Percentiles rank a stretch among this genome's conserved stretches.
These are phyloP conservation scores for Caenorhabditis sp. DNA, from an alignment of 2,888 invertebrate genomes.

Conservation along the genomic window DNA sequence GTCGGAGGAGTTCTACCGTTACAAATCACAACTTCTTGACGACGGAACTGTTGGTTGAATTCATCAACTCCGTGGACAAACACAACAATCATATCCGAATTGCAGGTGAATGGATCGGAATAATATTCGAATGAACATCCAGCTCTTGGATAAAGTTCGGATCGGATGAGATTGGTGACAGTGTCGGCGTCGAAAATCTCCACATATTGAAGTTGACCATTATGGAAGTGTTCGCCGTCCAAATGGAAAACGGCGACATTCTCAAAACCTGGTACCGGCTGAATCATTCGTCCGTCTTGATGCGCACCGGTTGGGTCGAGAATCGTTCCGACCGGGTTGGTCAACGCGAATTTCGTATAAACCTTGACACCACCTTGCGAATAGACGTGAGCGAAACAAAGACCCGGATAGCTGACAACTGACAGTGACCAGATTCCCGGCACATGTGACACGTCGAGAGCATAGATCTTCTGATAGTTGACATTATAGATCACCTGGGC, in stretches of 20 bases:
- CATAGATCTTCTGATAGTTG: slow-evolving; percentile 37
- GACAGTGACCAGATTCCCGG: slow-evolving; percentile 36
- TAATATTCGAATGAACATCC: slow-evolving; percentile 55
- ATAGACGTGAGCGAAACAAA: slow-evolving; percentile 53
- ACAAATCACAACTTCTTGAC: slow-evolving; percentile 42
- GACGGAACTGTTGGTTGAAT: slow-evolving; percentile 45
- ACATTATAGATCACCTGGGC: slow-evolving; percentile 24
- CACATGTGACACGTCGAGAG: slow-evolving; percentile 32
- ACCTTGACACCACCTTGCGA: slow-evolving; percentile 52
- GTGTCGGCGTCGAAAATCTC: slow-evolving; percentile 46
- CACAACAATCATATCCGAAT: slow-evolving; percentile 45
- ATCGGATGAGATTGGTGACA: slow-evolving; percentile 37
- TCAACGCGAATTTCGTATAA: slow-evolving; percentile 44
- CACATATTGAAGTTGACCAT: slow-evolving; percentile 44
- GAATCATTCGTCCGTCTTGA: slow-evolving; percentile 31
- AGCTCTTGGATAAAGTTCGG: slow-evolving; percentile 46
- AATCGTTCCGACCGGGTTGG: slow-evolving; percentile 24
- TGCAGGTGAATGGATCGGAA: slow-evolving; percentile 57
- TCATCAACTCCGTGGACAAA: slow-evolving; percentile 53
- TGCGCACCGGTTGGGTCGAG: slow-evolving; percentile 45
- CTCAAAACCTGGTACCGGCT: slow-evolving; percentile 33
- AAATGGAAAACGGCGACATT: slow-evolving; percentile 45
- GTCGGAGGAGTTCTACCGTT: slow-evolving; percentile 24
- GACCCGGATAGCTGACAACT: slow-evolving; percentile 27
- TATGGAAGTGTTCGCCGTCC: slow-evolving; percentile 28